Evolutionary conservation across 2,113 vertebrate species (phyloP).

Genomic region (Rousettus leschenaultii): DNA sequence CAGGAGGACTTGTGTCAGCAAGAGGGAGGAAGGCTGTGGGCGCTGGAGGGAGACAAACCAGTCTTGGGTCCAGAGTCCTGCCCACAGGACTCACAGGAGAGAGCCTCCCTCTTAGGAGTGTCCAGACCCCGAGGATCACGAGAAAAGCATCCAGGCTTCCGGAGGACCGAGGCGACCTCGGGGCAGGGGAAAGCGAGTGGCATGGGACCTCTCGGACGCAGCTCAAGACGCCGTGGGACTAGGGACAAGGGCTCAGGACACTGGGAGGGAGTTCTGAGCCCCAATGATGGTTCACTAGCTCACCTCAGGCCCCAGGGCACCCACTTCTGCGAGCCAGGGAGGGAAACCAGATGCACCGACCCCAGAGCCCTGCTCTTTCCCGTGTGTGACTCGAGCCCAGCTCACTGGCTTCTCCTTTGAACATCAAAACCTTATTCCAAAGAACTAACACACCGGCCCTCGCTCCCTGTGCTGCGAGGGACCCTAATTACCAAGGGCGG

Average conservation of each 20-base stretch:
- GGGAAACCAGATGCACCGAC: rapidly evolving
- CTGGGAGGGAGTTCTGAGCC: neutral
- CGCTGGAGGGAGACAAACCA: neutral
- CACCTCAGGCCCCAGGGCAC: neutral
- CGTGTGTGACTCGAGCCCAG: neutral
- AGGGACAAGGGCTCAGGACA: neutral
- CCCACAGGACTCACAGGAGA: neutral
- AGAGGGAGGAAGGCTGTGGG: no score
- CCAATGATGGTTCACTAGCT: neutral
- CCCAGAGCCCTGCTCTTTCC: neutral
- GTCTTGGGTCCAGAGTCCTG: neutral
- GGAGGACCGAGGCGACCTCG: neutral
- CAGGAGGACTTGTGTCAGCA: neutral
- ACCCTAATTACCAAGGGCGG: no score
- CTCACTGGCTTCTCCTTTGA: neutral
- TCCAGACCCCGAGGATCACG: neutral
- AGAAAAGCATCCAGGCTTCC: neutral
- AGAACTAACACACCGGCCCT: neutral
- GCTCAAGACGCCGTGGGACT: neutral
- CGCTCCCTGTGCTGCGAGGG: rapidly evolving
- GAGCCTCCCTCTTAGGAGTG: rapidly evolving
- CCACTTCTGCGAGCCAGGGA: neutral
- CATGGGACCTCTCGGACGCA: neutral
- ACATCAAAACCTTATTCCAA: neutral
- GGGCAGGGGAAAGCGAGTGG: neutral